Evolutionary conservation across 2,113 vertebrate species (phyloP).

Genomic region (Callorhinus ursinus): DNA sequence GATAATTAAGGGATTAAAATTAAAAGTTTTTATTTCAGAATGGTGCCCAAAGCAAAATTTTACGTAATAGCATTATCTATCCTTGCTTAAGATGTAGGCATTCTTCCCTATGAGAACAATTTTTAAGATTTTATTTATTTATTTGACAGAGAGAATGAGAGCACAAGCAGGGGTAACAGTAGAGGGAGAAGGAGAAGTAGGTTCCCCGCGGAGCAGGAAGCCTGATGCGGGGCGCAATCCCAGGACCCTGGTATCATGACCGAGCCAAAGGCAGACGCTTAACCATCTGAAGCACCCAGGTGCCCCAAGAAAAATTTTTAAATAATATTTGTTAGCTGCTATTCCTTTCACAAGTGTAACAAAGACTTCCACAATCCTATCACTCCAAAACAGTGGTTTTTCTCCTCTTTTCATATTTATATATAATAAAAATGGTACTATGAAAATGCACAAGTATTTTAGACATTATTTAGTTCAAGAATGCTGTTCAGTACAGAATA

Average conservation of each 20-base stretch:
- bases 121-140: not conserved
- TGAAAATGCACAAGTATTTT: not conserved
- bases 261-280: not conserved
- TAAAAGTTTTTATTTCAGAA: conserved; percentile 40
- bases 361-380: not conserved
- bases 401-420: not conserved
- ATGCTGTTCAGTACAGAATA: not conserved
- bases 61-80: not conserved
- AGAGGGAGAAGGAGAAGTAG: not conserved
- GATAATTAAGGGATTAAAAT: conserved; percentile 6
- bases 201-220: not conserved
- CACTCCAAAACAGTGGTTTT: not conserved
- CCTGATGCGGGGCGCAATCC: not conserved
- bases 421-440: not conserved
- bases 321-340: not conserved
- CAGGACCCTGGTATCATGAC: not conserved
- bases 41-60: conserved; percentile 21
- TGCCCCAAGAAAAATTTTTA: not conserved
- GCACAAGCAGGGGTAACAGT: not conserved
- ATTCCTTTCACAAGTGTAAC: not conserved
- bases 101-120: not conserved
- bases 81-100: not conserved
- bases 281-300: not conserved
- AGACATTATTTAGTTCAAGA: not conserved
- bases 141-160: not conserved